These are phyloP conservation scores for Brachyopa scutellaris DNA, from an alignment of 2,888 invertebrate species.

Conservation along the genomic window DNA sequence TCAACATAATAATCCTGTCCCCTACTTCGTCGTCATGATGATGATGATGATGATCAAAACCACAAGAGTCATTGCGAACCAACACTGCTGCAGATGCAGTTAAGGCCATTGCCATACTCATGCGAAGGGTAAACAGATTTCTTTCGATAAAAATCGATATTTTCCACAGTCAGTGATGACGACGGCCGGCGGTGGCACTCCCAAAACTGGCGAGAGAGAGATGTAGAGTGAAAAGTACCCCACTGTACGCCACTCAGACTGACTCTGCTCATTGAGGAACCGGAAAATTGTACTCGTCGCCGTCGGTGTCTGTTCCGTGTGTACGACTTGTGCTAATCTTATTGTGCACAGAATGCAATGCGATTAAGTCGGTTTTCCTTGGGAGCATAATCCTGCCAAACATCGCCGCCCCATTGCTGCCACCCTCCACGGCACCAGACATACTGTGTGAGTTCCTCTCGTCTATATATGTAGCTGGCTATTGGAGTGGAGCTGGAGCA, in stretches of 20 bases:
- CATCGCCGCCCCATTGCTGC: conserved; percentile 25
- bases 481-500: conserved; percentile 38
- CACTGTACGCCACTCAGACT: conserved; percentile 12
- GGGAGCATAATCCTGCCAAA: conserved; percentile 27
- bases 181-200: not conserved
- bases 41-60: conserved; percentile 9
- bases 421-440: conserved; percentile 27
- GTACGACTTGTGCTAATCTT: conserved; percentile 27
- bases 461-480: conserved; percentile 36
- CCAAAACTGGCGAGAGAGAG: not conserved
- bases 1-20: conserved; percentile 21
- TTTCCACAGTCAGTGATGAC: conserved; percentile 6
- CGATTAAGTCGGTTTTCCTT: conserved; percentile 29
- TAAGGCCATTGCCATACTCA: conserved; percentile 63
- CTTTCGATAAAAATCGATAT: conserved; percentile 55
- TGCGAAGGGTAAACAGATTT: conserved; percentile 47
- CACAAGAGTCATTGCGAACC: conserved; percentile 17
- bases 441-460: conserved; percentile 20
- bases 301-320: conserved; percentile 15
- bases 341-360: conserved; percentile 25
- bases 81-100: conserved; percentile 42
- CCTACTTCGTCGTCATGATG: not conserved
- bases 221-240: conserved; percentile 13
- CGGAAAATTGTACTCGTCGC: conserved; percentile 41
- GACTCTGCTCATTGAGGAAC: conserved; percentile 46